Evolutionary conservation across 1,140 invertebrate species (phyloP).

Genomic region (Steinernema khuongi): DNA sequence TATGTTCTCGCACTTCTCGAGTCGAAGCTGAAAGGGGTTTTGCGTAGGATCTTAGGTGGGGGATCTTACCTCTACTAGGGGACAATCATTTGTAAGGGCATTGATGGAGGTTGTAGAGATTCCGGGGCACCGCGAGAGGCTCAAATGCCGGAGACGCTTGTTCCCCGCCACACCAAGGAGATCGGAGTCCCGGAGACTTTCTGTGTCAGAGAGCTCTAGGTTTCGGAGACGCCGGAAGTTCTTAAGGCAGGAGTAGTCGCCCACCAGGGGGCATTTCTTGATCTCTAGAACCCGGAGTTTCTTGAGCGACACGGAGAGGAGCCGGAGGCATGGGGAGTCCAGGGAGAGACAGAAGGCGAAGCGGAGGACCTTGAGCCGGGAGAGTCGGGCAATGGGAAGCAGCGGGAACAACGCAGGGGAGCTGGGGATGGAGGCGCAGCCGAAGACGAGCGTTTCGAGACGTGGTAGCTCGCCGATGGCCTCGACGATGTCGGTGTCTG

Average conservation of each 20-base stretch:
- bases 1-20: background rate
- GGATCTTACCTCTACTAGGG: background rate
- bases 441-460: conserved; percentile 19
- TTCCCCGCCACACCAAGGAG: background rate
- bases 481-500: background rate
- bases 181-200: background rate
- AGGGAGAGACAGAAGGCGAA: background rate
- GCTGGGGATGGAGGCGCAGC: background rate
- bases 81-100: background rate
- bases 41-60: background rate
- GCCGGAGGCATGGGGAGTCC: background rate
- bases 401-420: background rate
- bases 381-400: background rate
- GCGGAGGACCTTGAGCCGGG: background rate
- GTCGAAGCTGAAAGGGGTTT: background rate
- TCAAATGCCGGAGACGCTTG: background rate
- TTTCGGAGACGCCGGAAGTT: background rate
- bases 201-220: conserved; percentile 18
- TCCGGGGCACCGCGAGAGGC: background rate
- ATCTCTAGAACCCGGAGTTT: background rate
- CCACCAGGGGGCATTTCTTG: conserved; percentile 23
- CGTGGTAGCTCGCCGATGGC: conserved; percentile 20
- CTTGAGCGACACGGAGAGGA: background rate
- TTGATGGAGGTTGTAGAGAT: background rate
- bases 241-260: conserved; percentile 23